phyloP scores from a whole-genome alignment of 2,888 invertebrate genomes.

The Petrolisthes manimaculis region DNA sequence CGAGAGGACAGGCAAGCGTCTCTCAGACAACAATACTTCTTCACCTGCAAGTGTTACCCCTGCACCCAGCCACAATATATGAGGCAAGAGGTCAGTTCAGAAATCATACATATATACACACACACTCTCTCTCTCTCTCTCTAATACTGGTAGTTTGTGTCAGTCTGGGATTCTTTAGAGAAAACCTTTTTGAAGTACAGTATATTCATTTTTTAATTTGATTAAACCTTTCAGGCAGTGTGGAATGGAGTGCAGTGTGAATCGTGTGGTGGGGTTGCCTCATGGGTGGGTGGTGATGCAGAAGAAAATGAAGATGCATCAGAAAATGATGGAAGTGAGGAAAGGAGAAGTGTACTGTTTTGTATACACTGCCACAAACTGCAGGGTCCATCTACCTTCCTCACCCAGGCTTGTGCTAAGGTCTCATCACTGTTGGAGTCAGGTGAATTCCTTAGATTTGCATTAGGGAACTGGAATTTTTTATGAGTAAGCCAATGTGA shows the following conservation, averaged over 20 bases:
- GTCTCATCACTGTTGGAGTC: slow-evolving; percentile 42
- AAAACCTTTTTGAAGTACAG: too few species aligned
- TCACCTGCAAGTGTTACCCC: slow-evolving; percentile 81
- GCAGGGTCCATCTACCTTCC: slow-evolving; percentile 23
- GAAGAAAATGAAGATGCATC: background rate
- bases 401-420: slow-evolving; percentile 7
- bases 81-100: slow-evolving; percentile 50
- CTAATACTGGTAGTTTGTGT: too few species aligned
- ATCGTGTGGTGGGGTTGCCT: slow-evolving; percentile 31
- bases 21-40: slow-evolving; percentile 81
- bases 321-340: background rate
- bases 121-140: too few species aligned
- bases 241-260: slow-evolving; percentile 54
- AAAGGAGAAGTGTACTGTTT: slow-evolving; percentile 17
- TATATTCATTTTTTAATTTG: too few species aligned
- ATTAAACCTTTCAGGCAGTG: slow-evolving; percentile 27
- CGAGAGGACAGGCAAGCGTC: slow-evolving; percentile 76
- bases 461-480: too few species aligned
- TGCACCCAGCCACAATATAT: slow-evolving; percentile 73
- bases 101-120: too few species aligned
- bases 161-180: too few species aligned
- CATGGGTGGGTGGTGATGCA: slow-evolving; percentile 34
- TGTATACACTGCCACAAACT: slow-evolving; percentile 49
- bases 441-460: slow-evolving; percentile 16
- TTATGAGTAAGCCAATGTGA: too few species aligned